Percentiles rank a stretch among this genome's conserved stretches.
Conservation (phyloP, 1,140 invertebrate genomes). For the Drosophila quadrilineata region DNA sequence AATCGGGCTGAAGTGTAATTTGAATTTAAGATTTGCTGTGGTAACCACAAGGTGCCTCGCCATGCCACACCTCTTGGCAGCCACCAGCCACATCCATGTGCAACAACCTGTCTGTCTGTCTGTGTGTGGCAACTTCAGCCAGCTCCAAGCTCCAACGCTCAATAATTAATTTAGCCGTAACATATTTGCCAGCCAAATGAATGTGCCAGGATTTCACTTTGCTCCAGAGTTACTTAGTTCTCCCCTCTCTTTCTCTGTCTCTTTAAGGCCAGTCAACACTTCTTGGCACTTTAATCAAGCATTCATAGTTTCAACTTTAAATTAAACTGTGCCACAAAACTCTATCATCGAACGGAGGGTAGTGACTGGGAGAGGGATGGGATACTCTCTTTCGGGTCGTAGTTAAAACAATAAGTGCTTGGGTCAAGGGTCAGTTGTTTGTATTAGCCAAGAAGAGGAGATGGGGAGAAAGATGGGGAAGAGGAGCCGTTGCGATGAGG, state of each 20-base stretch:
- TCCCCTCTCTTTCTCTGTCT: neutral
- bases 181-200: slow-evolving; percentile 44
- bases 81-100: slow-evolving; percentile 6
- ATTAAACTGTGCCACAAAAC: slow-evolving; percentile 47
- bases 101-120: slow-evolving; percentile 23
- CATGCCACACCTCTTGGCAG: slow-evolving; percentile 9
- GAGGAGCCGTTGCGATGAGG: slow-evolving; percentile 14
- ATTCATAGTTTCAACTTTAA: slow-evolving; percentile 77
- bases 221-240: neutral
- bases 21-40: slow-evolving; percentile 78
- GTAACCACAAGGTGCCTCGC: slow-evolving; percentile 55
- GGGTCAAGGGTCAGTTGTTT: slow-evolving; percentile 60
- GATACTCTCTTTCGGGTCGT: neutral
- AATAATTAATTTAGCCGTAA: slow-evolving; percentile 74
- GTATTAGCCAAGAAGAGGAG: slow-evolving; percentile 39
- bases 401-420: slow-evolving; percentile 9
- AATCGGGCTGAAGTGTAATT: slow-evolving; percentile 70
- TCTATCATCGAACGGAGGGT: neutral
- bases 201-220: slow-evolving; percentile 30
- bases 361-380: neutral
- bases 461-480: too few relatives aligned
- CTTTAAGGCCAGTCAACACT: slow-evolving; percentile 17
- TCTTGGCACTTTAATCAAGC: slow-evolving; percentile 59
- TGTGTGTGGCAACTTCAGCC: too few relatives aligned
- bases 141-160: slow-evolving; percentile 34